phyloP scores from a whole-genome alignment of 2,113 vertebrate genomes.

The Carassius gibelio region DNA sequence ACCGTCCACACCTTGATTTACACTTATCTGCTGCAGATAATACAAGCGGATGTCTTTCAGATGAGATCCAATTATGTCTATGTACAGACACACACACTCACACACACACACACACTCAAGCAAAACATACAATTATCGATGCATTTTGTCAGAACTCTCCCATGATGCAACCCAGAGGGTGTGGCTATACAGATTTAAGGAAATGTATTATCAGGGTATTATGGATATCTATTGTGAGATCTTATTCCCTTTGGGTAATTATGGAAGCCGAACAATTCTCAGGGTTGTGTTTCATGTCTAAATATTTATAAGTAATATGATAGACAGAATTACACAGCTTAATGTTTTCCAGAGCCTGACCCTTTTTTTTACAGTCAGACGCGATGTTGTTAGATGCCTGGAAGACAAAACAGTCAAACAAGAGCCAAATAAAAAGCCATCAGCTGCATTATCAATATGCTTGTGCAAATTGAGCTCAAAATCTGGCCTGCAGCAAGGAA shows the following conservation, averaged over 20 bases:
- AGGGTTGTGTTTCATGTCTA: constrained; percentile 60
- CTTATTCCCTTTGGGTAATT: constrained; percentile 50
- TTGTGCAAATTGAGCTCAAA: not conserved
- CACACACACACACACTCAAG: not conserved
- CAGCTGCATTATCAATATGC: not conserved
- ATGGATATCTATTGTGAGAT: constrained; percentile 10
- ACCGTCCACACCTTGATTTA: not conserved
- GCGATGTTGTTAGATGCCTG: not conserved
- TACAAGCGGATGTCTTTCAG: constrained; percentile 62
- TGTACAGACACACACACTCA: not conserved
- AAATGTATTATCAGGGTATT: not conserved
- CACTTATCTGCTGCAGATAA: constrained; percentile 64
- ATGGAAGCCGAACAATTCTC: constrained; percentile 43
- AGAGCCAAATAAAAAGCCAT: not conserved
- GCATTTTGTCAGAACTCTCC: constrained; percentile 3
- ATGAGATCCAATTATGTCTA: constrained; percentile 45
- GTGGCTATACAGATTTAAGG: not conserved
- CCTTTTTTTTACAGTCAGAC: not conserved
- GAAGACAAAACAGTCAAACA: not conserved
- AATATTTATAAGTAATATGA: constrained; percentile 56
- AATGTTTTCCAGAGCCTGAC: not conserved
- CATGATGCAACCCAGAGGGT: not conserved
- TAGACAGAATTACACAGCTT: constrained; percentile 16
- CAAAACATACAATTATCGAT: constrained; percentile 14
- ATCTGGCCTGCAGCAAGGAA: not conserved